Evolutionary conservation across 2,888 invertebrate genomes (phyloP).

Genomic region (Ceramica pisi): DNA sequence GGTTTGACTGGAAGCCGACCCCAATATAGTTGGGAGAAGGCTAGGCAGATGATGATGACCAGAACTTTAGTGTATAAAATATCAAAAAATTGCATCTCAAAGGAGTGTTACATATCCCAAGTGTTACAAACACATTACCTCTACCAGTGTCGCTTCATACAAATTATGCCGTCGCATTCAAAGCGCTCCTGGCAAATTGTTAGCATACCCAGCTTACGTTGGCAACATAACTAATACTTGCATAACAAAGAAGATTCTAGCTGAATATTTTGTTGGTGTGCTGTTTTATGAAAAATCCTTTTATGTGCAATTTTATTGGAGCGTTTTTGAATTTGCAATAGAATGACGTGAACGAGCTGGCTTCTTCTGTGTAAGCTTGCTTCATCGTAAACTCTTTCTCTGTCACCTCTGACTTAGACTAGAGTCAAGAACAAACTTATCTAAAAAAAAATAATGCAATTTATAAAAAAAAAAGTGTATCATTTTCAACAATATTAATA

Average conservation of each 20-base stretch:
- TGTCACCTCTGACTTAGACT: too few relatives aligned
- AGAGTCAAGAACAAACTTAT: too few relatives aligned
- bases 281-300: constrained; percentile 4
- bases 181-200: constrained; percentile 63
- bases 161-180: constrained; percentile 54
- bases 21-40: too few relatives aligned
- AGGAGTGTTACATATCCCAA: constrained; percentile 7
- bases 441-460: too few relatives aligned
- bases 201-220: constrained; percentile 59
- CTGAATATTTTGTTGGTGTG: constrained; percentile 24
- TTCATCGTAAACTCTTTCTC: too few relatives aligned
- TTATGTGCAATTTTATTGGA: background rate
- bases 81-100: background rate
- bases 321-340: background rate
- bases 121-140: constrained; percentile 34
- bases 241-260: constrained; percentile 45
- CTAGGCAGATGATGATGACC: too few relatives aligned
- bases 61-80: background rate
- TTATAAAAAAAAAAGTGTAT: too few relatives aligned
- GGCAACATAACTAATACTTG: constrained; percentile 55
- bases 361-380: too few relatives aligned
- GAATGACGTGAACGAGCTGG: too few relatives aligned
- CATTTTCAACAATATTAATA: too few relatives aligned
- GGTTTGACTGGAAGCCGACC: too few relatives aligned
- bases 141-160: constrained; percentile 33